Base-by-base conservation (phyloP, 1,140 invertebrate genomes). In the Gonioctena quinquepunctata region DNA sequence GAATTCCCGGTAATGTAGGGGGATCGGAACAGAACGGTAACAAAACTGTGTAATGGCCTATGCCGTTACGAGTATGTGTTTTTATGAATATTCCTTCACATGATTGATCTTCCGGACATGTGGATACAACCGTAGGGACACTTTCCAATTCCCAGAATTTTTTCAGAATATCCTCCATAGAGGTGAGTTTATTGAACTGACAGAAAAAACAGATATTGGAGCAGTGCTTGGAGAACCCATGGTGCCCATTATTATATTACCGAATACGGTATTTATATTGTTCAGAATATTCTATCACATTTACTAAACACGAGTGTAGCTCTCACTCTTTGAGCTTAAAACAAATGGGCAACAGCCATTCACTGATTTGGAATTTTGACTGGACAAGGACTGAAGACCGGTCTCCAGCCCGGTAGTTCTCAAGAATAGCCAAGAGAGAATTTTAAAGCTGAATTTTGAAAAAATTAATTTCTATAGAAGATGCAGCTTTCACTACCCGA, bases 161-260 rank as follows among this genome's bases (percentile, higher is more conserved):
- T 27, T 66, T 52, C 8, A 65, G 3, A n/a, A 21, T 18, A 18
- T 3, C 18, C 21, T 27, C 26, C n/a, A n/a, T n/a, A n/a, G n/a
- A 27, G 13, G 16, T 48, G 28, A 19, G 11, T 19, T 18, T 21
- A n/a, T n/a, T 11, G 28, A 8, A 22, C 19, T 25, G 28, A n/a
- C n/a, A 54, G 6, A 54, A 19, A 13, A 19, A 54, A 54, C 6
- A 8, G 50, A 8, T 8, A 19, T 6, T 13, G 18, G 22, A 19
- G 27, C 8, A 42, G n/a, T 7, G 11, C 16, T 16, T n/a, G 62
- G 16, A 16, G 25, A 8, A 6, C 21, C 13, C 13, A 64, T 64
- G n/a, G 18, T 64, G n/a, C 62, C 62, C 28, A 64, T 64, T 7
- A 64, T n/a, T 18, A 64, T 33, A 64, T 64, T 48, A 13, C 62